Evolutionary conservation across 2,797 vertebrate species (phyloP).

Genomic region (Periparus ater): DNA sequence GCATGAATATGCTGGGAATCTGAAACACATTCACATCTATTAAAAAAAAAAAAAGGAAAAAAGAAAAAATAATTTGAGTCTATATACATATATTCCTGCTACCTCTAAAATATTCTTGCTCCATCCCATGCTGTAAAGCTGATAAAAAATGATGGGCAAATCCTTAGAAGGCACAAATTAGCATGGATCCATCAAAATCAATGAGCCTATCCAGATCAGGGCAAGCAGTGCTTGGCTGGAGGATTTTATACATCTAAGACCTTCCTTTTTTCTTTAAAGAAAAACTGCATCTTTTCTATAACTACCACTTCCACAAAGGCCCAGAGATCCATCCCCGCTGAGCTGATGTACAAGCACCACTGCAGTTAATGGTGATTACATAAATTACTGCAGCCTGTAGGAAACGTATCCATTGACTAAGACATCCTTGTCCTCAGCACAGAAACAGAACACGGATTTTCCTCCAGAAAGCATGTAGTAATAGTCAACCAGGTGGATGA

Average conservation of each 20-base stretch:
- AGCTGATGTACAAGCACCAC: neutral
- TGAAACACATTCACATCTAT: neutral
- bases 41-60: too few relatives aligned
- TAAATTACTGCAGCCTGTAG: neutral
- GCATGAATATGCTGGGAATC: neutral
- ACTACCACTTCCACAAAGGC: neutral
- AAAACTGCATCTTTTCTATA: neutral
- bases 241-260: slow-evolving; percentile 5
- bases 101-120: neutral
- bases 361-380: neutral
- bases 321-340: neutral
- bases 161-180: neutral
- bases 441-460: neutral
- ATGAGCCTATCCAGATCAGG: neutral
- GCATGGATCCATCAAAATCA: neutral
- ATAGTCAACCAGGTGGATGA: neutral
- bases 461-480: neutral
- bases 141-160: neutral
- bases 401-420: neutral
- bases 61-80: neutral
- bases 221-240: slow-evolving; percentile 2
- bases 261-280: neutral
- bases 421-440: neutral
- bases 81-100: neutral
- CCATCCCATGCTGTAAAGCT: neutral